Conservation (phyloP, 2,113 vertebrate genomes). For the Meriones unguiculatus region DNA sequence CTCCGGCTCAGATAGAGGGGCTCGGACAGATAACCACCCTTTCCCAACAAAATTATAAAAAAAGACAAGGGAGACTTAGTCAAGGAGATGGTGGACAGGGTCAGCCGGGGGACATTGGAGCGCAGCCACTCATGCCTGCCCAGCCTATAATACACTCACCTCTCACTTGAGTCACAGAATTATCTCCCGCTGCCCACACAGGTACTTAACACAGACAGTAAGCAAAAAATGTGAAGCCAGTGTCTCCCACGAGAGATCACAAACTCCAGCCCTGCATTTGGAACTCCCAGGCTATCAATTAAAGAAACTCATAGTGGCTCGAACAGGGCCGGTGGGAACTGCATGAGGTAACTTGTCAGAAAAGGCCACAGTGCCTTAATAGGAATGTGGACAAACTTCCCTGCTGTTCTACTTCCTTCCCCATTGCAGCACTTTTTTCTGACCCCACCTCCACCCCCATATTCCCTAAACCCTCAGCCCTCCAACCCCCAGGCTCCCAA, state of each 20-base stretch:
- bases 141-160: neutral
- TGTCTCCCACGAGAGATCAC: neutral
- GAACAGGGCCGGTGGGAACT: neutral
- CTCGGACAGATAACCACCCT: neutral
- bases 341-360: neutral
- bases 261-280: neutral
- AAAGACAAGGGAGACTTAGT: neutral
- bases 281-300: constrained; percentile 70
- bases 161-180: neutral
- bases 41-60: neutral
- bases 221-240: neutral
- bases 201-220: neutral
- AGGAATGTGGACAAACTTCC: neutral
- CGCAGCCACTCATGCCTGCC: no score
- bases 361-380: neutral
- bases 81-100: neutral
- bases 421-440: neutral
- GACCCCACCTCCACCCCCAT: neutral
- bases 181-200: neutral
- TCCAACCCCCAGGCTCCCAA: neutral
- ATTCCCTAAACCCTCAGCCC: fast-evolving
- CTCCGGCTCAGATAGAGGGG: neutral
- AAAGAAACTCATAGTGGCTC: neutral
- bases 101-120: neutral
- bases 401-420: neutral